phyloP scores from a whole-genome alignment of 2,888 invertebrate genomes.

The Cataglyphis rosenhaueri region DNA sequence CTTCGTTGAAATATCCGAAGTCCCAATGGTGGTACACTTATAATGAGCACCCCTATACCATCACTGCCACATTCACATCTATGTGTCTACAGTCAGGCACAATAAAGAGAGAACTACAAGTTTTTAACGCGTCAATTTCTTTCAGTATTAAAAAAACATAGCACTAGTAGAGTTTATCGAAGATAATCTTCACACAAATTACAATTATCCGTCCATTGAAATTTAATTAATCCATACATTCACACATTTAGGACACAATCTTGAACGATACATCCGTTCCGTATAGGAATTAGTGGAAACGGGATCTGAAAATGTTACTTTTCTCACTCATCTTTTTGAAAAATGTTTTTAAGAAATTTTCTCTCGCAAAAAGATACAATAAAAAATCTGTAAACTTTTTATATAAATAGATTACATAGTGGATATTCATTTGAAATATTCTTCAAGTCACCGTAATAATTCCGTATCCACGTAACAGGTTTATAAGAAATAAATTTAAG shows the following conservation, averaged over 20 bases:
- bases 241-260: constrained; percentile 65
- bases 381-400: constrained; percentile 30
- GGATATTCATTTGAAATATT: constrained; percentile 22
- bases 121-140: constrained; percentile 15
- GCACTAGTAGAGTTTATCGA: constrained; percentile 3
- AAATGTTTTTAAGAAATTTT: constrained; percentile 19
- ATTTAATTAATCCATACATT: constrained; percentile 59
- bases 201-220: constrained; percentile 31
- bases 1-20: not conserved
- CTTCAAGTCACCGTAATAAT: constrained; percentile 11
- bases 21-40: constrained; percentile 50
- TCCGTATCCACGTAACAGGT: not conserved
- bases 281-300: constrained; percentile 24
- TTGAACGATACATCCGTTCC: constrained; percentile 39
- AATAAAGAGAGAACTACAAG: constrained; percentile 40
- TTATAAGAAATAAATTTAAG: constrained; percentile 25
- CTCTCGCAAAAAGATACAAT: constrained; percentile 16
- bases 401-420: constrained; percentile 17
- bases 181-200: constrained; percentile 14
- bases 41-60: constrained; percentile 43
- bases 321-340: constrained; percentile 65
- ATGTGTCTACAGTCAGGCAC: constrained; percentile 49
- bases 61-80: constrained; percentile 52
- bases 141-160: constrained; percentile 33
- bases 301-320: constrained; percentile 23